A percentile compares a stretch with the other conserved stretches of the same genome.
Evolutionary conservation across 2,113 vertebrate genomes (phyloP).

Genomic region (Montifringilla adamsi): DNA sequence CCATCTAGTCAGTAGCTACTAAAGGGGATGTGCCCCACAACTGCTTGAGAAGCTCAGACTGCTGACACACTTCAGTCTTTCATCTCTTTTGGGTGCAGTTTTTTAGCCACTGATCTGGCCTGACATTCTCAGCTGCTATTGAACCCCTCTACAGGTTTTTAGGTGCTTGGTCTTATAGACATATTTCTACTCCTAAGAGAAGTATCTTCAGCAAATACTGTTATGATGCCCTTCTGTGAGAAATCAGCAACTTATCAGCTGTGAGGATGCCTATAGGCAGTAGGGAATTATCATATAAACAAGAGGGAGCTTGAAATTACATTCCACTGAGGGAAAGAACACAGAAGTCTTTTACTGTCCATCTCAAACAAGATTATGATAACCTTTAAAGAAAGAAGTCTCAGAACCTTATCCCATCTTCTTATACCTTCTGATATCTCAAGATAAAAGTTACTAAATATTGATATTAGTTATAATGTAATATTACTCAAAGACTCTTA

Average conservation of each 20-base stretch:
- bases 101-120: fast-evolving
- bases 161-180: not conserved
- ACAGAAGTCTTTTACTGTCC: not conserved
- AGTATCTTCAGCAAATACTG: not conserved
- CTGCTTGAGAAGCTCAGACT: not conserved
- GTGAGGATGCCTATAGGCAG: not conserved
- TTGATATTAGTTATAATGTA: not conserved
- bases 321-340: not conserved
- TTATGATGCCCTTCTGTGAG: not conserved
- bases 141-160: not conserved
- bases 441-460: not conserved
- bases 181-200: not conserved
- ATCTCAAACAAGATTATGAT: not conserved
- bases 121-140: not conserved
- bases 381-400: not conserved
- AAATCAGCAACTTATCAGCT: not conserved
- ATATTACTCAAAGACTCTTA: not conserved
- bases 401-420: not conserved
- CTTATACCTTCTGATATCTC: not conserved
- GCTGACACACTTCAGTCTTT: not conserved
- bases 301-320: not conserved
- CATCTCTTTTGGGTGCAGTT: not conserved
- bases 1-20: not conserved
- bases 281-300: fast-evolving
- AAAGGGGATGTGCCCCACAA: not conserved